Evolutionary conservation across 92 coral and sea anemone species (phyloP).

Genomic region (Pocillopora meandrina): DNA sequence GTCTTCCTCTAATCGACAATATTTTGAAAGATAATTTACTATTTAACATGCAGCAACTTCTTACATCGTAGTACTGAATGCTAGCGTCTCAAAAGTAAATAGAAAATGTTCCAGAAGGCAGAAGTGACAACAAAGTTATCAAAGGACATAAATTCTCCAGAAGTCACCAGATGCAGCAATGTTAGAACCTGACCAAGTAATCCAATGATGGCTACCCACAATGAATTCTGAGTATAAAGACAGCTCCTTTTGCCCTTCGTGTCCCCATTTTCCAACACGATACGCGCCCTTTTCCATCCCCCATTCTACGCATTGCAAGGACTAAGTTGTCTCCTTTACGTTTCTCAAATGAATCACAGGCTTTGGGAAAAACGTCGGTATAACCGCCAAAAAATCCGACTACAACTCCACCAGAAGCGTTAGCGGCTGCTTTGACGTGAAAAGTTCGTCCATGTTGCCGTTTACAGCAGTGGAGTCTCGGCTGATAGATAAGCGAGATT

Average conservation of each 20-base stretch:
- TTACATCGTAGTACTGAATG: too few relatives aligned
- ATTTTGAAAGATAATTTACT: too few relatives aligned
- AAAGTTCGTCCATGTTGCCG: conserved; percentile 17
- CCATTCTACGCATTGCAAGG: conserved; percentile 42
- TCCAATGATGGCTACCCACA: background rate
- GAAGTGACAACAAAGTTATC: background rate
- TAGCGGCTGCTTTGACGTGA: background rate
- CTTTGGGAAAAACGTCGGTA: background rate
- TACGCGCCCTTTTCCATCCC: background rate
- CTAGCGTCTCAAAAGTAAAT: too few relatives aligned
- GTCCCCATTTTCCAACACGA: conserved; percentile 8
- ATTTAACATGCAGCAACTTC: too few relatives aligned
- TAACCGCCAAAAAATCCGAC: background rate
- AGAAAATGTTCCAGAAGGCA: too few relatives aligned
- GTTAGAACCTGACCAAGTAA: background rate
- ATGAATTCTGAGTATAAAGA: conserved; percentile 33
- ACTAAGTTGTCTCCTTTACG: conserved; percentile 22
- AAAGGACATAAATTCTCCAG: conserved; percentile 48
- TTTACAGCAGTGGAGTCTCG: conserved; percentile 50
- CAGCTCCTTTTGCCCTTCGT: background rate
- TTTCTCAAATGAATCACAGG: conserved; percentile 31
- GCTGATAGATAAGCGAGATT: conserved; percentile 22
- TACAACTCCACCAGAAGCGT: conserved; percentile 11
- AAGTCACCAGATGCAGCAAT: background rate
- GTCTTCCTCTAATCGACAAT: too few relatives aligned